Evolutionary conservation across 2,888 invertebrate genomes (phyloP), one percentile per base, ranked within the genome.

Genomic region (Platynereis dumerilii): DNA sequence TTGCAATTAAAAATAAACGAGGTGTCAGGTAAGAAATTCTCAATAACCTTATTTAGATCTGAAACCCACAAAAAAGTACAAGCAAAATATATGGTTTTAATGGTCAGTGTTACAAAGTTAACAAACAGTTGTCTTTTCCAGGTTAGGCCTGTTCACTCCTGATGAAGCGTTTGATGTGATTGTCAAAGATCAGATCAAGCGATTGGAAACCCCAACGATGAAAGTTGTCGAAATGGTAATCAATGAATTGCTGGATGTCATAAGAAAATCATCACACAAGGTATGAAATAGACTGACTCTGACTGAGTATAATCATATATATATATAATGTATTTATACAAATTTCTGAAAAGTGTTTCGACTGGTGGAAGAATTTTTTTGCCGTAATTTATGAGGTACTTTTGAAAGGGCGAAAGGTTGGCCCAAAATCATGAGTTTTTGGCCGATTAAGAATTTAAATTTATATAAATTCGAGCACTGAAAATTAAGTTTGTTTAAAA

Each of bases 131-230:
- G n/a, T 22, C n/a, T 12, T 7, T 48, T 55, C 2, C 76, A 87
- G 95, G 87, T 94, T 98, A 74, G 99, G 99, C 82, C 88, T 99
- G 67, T 99, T 99, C 86, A 99, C 99, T 34, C 99, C 99, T 10
- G 99, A 99, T 85, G 97, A 97, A 96, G 99, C 99, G 61, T 99
- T 99, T 85, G 99, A 99, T 86, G 97, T 97, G 65, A 99, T 99
- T 80, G 99, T 99, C 52, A 99, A 99, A 87, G 96, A 96, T 84
- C 99, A 99, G 87, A 98, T 99, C 76, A 88, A 90, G 60, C 89
- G 94, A 75, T 89, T 98, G 80, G 96, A 96, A 86, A 96, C 96
- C 86, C 99, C 99, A n/a, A 93, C 95, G 77, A 88, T 99, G 74
- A 99, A 98, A 85, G 99, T 98, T 87, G 94, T 97, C 58, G 99